Conservation (phyloP, 2,113 vertebrate species). For the Callocephalon fimbriatum region DNA sequence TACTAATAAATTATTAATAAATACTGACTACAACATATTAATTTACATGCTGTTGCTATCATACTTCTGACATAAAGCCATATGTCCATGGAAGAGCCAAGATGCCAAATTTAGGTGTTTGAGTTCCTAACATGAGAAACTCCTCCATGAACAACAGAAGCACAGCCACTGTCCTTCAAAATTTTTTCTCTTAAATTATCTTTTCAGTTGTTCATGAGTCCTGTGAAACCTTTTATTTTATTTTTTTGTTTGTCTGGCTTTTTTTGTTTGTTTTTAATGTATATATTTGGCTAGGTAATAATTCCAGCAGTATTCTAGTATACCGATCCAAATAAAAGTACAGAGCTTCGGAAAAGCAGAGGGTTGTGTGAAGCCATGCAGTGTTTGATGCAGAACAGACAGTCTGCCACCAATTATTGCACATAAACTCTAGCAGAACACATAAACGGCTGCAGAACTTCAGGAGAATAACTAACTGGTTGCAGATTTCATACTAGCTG, state of each 20-base stretch:
- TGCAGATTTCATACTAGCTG: slow-evolving; percentile 28
- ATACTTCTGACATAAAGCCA: not conserved
- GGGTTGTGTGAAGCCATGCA: rapidly evolving
- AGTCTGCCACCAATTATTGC: slow-evolving; percentile 10
- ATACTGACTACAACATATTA: not conserved
- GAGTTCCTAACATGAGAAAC: not conserved
- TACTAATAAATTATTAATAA: not conserved
- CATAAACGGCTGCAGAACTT: not conserved
- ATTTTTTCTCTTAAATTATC: not conserved
- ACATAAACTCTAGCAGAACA: not conserved
- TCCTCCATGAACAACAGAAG: not conserved
- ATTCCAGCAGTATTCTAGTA: not conserved
- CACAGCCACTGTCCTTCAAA: not conserved
- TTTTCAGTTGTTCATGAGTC: not conserved
- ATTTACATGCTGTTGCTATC: not conserved
- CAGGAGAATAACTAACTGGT: not conserved
- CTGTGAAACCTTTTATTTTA: not conserved
- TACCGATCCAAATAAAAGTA: not conserved
- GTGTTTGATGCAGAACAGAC: not conserved
- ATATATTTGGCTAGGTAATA: not conserved
- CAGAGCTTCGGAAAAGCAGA: not conserved
- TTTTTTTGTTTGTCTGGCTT: not conserved
- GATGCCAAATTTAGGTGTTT: not conserved
- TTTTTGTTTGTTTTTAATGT: not conserved
- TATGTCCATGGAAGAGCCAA: not conserved